phyloP scores from a whole-genome alignment of 2,113 vertebrate genomes.

The Phyllopteryx taeniolatus region DNA sequence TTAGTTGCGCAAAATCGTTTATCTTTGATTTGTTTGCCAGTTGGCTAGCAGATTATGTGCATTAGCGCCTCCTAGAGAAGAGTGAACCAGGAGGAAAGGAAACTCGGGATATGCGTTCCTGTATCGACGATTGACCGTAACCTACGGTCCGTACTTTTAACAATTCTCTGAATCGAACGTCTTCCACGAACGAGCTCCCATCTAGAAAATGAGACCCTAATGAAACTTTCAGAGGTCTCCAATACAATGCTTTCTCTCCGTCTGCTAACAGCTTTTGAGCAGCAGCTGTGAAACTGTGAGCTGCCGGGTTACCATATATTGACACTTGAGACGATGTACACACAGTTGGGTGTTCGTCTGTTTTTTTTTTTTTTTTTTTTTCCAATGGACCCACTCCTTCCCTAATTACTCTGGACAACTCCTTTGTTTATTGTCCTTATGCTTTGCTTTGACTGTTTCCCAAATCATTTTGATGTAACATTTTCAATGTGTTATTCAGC shows the following conservation, averaged over 20 bases:
- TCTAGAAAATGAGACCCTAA: slow-evolving; percentile 19
- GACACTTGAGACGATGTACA: slow-evolving; percentile 23
- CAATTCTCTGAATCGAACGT: not conserved
- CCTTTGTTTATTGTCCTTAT: not conserved
- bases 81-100: not conserved
- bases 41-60: not conserved
- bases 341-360: slow-evolving; percentile 10
- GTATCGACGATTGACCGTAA: not conserved
- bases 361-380: slow-evolving; percentile 1
- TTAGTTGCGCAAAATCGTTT: not conserved
- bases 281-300: slow-evolving; percentile 10
- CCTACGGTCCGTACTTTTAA: not conserved
- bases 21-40: not conserved
- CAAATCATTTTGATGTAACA: not conserved
- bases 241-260: not conserved
- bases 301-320: slow-evolving; percentile 38
- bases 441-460: not conserved
- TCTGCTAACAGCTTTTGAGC: slow-evolving; percentile 20
- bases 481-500: not conserved
- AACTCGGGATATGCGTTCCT: not conserved
- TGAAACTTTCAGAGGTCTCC: slow-evolving; percentile 42
- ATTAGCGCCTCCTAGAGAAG: not conserved
- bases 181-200: not conserved
- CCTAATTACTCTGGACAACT: not conserved
- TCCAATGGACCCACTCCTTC: not conserved